A percentile compares a stretch with the other conserved stretches of the same genome.
Conservation (phyloP, 2,797 vertebrate species). For the Amazona finschi region DNA sequence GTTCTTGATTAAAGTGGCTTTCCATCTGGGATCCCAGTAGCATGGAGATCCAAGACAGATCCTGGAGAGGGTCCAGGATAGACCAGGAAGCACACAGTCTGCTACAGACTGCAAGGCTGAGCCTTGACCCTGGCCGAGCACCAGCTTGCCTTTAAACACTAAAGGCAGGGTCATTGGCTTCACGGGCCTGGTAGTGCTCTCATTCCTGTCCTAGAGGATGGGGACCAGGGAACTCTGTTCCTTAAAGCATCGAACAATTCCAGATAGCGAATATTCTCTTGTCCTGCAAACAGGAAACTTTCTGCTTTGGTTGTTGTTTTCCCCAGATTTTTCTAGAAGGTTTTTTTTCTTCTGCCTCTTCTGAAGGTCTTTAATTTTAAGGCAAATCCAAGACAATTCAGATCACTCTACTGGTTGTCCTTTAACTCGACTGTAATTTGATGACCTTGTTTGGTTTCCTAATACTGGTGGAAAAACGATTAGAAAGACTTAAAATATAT, state of each 20-base stretch:
- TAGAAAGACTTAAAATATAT: neutral
- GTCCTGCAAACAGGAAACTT: neutral
- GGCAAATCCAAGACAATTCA: neutral
- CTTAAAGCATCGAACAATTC: neutral
- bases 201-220: neutral
- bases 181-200: neutral
- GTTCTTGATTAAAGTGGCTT: neutral
- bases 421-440: neutral
- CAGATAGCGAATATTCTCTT: neutral
- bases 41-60: neutral
- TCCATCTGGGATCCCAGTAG: neutral
- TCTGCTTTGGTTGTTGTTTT: neutral
- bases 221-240: neutral
- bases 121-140: neutral
- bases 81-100: rapidly evolving
- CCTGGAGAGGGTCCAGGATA: neutral
- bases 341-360: neutral
- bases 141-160: neutral
- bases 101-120: neutral
- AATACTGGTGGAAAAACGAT: neutral
- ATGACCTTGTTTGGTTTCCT: neutral
- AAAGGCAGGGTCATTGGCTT: neutral
- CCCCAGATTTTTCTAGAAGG: neutral
- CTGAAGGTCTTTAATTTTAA: neutral
- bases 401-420: neutral